phyloP scores from a whole-genome alignment of 2,797 vertebrate species.

The Coreius guichenoti region DNA sequence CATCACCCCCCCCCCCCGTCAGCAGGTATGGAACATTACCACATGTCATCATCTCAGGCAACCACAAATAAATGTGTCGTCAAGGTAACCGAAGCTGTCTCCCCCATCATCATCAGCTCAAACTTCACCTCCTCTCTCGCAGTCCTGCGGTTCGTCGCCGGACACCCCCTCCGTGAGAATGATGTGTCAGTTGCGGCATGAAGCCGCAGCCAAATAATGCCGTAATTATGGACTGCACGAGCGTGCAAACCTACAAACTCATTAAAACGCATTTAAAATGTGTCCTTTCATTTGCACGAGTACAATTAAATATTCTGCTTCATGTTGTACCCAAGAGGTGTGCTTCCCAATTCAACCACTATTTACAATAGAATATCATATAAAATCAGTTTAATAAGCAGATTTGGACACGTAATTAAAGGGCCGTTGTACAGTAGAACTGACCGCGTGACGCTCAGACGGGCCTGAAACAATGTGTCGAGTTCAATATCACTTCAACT shows the following conservation, averaged over 20 bases:
- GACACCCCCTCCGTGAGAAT: not conserved
- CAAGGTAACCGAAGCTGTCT: conserved; percentile 81
- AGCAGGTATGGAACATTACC: conserved; percentile 93
- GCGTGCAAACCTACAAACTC: conserved; percentile 80
- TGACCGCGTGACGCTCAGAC: conserved; percentile 45
- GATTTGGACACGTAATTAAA: conserved; percentile 82
- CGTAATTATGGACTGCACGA: conserved; percentile 86
- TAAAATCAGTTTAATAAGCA: conserved; percentile 81
- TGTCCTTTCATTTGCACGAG: conserved; percentile 78
- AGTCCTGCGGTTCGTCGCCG: not conserved
- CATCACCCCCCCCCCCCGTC: conserved; percentile 63
- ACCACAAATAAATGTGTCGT: conserved; percentile 90
- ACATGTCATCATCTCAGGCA: conserved; percentile 88
- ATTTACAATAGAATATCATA: conserved; percentile 81
- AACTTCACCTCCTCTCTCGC: not conserved
- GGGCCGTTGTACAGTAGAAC: conserved; percentile 71
- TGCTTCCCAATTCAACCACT: conserved; percentile 84
- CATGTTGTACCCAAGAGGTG: conserved; percentile 83
- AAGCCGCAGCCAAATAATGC: conserved; percentile 79
- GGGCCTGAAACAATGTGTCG: not conserved
- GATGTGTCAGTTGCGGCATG: conserved; percentile 76
- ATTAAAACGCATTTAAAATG: conserved; percentile 75
- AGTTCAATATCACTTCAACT: not conserved
- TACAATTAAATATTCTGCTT: conserved; percentile 82
- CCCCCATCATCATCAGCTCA: conserved; percentile 65